Conservation (phyloP, 2,113 vertebrate genomes). For the Hylia prasina region DNA sequence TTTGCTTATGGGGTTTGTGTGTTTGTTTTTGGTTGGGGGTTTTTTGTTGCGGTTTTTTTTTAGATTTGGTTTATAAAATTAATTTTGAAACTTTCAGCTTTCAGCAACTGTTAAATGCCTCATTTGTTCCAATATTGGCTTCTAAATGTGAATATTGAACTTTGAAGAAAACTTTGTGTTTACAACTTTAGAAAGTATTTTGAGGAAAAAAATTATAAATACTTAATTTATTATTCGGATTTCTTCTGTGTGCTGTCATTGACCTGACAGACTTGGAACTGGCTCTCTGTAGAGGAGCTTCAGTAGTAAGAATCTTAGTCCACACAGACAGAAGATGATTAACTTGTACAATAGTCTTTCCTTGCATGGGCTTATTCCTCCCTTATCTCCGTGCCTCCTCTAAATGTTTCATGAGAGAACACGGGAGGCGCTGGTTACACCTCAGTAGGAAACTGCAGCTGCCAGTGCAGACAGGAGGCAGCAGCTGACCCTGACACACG, state of each 20-base stretch:
- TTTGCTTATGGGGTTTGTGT: background rate
- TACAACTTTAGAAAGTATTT: background rate
- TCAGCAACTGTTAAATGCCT: background rate
- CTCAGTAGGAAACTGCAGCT: background rate
- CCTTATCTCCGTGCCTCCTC: background rate
- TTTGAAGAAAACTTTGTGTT: background rate
- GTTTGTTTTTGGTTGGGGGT: background rate
- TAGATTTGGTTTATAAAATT: background rate
- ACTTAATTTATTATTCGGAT: background rate
- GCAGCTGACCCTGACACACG: background rate
- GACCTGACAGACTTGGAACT: background rate
- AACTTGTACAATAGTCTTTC: background rate
- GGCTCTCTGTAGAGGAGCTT: background rate
- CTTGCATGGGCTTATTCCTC: background rate
- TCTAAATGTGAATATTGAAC: background rate
- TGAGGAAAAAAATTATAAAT: background rate
- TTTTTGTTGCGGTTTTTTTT: background rate
- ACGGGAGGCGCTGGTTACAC: background rate
- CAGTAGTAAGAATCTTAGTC: background rate
- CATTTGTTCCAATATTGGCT: background rate
- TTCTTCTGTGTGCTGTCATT: background rate
- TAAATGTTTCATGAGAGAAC: background rate
- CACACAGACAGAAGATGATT: background rate
- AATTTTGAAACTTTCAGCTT: background rate
- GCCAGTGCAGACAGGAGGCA: background rate